phyloP scores from a whole-genome alignment of 2,888 invertebrate species.

The Dione juno region DNA sequence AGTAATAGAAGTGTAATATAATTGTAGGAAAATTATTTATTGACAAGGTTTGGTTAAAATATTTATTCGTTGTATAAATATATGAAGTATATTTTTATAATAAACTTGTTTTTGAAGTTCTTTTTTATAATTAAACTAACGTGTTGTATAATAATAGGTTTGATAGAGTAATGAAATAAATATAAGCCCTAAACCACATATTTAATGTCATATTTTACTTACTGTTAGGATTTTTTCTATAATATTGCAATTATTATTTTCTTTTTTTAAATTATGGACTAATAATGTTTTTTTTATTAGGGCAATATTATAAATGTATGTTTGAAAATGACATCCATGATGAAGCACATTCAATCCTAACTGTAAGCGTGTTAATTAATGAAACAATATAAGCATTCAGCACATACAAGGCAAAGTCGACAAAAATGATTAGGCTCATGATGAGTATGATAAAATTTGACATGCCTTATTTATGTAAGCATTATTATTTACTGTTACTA shows the following conservation, averaged over 20 bases:
- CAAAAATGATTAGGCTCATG: constrained; percentile 19
- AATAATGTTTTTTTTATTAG: not conserved
- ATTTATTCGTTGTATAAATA: no score
- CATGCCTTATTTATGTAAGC: constrained; percentile 25
- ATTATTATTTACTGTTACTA: constrained; percentile 11
- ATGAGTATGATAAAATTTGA: constrained; percentile 13
- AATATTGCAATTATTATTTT: not conserved
- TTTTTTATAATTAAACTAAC: not conserved
- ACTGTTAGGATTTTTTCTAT: constrained; percentile 8
- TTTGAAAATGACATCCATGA: constrained; percentile 8
- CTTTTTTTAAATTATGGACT: not conserved
- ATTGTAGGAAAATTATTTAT: no score
- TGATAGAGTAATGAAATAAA: not conserved
- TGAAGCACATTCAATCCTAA: constrained; percentile 21
- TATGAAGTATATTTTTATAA: no score
- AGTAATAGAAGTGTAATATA: not conserved
- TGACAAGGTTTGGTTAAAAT: not conserved
- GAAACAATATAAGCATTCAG: constrained; percentile 30
- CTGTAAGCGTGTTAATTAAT: constrained; percentile 28
- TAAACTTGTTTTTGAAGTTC: not conserved
- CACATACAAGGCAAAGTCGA: constrained; percentile 39
- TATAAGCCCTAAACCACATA: constrained; percentile 6
- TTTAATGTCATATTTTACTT: constrained; percentile 8
- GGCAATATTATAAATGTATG: not conserved
- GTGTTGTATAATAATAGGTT: not conserved